Evolutionary conservation across 2,797 vertebrate species (phyloP).

Genomic region (Phoebastria nigripes): DNA sequence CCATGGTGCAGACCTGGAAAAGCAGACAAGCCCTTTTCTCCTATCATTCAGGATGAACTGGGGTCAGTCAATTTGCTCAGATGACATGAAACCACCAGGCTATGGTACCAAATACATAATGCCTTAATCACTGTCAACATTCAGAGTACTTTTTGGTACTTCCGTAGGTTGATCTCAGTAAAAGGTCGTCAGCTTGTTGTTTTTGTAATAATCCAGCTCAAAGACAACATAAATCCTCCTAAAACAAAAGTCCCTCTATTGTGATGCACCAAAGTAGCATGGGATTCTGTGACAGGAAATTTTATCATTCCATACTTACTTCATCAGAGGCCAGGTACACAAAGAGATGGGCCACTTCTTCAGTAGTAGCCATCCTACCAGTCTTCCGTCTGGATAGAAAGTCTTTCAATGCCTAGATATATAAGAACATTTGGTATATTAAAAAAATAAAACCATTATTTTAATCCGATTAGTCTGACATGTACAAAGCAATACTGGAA

Average conservation of each 20-base stretch:
- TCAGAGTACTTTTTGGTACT: neutral
- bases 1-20: neutral
- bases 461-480: neutral
- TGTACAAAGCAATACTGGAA: neutral
- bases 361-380: conserved; percentile 88
- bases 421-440: neutral
- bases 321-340: conserved; percentile 96
- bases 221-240: neutral
- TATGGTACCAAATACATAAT: neutral
- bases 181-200: neutral
- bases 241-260: neutral
- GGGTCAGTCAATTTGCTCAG: neutral
- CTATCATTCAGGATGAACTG: neutral
- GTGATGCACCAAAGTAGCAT: neutral
- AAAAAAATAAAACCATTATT: neutral
- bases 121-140: neutral
- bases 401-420: conserved; percentile 81
- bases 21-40: neutral
- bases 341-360: conserved; percentile 90
- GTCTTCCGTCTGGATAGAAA: conserved; percentile 92
- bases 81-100: neutral
- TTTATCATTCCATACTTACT: conserved; percentile 68
- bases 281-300: neutral
- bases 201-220: neutral
- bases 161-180: neutral